Base-by-base conservation (phyloP, 1,140 invertebrate genomes). In the Halesus radiatus region DNA sequence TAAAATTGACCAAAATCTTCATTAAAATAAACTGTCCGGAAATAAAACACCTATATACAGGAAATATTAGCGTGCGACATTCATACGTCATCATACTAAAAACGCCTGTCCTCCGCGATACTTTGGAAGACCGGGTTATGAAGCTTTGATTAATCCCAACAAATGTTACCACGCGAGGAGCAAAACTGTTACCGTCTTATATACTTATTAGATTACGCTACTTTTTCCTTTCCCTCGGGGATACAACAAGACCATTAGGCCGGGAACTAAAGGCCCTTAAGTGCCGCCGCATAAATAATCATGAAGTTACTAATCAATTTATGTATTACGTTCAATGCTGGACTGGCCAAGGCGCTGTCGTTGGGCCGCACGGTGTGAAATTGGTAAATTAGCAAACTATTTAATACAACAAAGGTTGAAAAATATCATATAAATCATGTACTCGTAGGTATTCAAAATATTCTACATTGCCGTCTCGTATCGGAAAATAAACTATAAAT, bases 1-100 rank as follows among this genome's bases (percentile, higher is more conserved):
- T 75, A 75, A 75, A 75, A 75, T 75, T 75, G 7, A 75, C 72
- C 22, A 75, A 75, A 75, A 75, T 75, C 54, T 75, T 75, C 26
- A 75, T 75, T 75, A 75, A 75, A 75, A 75, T 58, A 56, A 75
- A 56, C 72, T 75, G 72, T 56, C 53, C 72, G 53, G 16, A 5
- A 45, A 45, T 45, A 10, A 45, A 45, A 45, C 37, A 45, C 37
- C 37, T 45, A 13, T 13, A 45, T 45, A 45, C 37, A 45, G 37
- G 37, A 45, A 45, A 45, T 13, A 45, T 45, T 45, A 45, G 37
- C 37, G 10, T 45, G 37, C 53, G 3, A 66, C 29, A 72, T 5
- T 68, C 64, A 6, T 50, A 29, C 26, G 5, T 29, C 26, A 29
- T 29, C 26, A 5, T 29, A 29, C 5, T 29, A 29, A 29, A 29